Conservation (phyloP, 1,140 invertebrate species). For the Camponotus pennsylvanicus region DNA sequence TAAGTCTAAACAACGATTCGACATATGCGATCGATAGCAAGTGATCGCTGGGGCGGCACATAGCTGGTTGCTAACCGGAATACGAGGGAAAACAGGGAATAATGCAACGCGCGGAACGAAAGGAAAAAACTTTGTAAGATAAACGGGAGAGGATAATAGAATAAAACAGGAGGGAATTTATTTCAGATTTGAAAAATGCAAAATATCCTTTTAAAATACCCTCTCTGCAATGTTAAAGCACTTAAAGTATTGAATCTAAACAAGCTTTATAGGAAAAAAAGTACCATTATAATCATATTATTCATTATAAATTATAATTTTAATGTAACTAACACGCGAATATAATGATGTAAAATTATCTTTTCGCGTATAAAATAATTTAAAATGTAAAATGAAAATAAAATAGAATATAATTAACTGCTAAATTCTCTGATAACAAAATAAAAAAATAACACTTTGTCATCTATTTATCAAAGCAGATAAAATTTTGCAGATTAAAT, state of each 20-base stretch:
- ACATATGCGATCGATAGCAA: slow-evolving; percentile 46
- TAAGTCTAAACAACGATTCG: slow-evolving; percentile 58
- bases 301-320: background rate
- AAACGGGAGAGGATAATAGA: slow-evolving; percentile 3
- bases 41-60: slow-evolving; percentile 16
- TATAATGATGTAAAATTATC: background rate
- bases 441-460: background rate
- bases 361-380: background rate
- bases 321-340: background rate
- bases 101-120: slow-evolving; percentile 5
- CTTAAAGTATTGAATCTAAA: background rate
- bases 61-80: slow-evolving; percentile 26
- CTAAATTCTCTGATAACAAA: background rate
- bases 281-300: background rate
- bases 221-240: background rate
- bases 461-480: background rate
- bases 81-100: slow-evolving; percentile 23
- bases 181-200: background rate
- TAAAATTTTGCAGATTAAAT: background rate
- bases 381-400: background rate
- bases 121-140: background rate
- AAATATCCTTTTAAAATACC: background rate
- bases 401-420: background rate
- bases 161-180: slow-evolving; percentile 19
- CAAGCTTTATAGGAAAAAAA: background rate